Base-by-base conservation (phyloP, 2,113 vertebrate genomes). In the Tor tambroides region DNA sequence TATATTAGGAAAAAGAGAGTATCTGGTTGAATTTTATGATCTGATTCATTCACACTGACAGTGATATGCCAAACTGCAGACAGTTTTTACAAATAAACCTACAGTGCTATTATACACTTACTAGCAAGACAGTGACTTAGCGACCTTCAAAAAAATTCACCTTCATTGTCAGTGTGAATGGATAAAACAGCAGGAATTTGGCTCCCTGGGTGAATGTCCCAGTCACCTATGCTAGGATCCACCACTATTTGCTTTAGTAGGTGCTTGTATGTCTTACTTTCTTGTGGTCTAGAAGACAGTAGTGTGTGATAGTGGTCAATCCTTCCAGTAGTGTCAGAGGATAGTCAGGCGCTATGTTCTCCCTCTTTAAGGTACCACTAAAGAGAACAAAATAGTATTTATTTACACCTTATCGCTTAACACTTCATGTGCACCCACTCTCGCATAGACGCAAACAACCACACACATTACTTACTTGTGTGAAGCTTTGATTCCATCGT, bases 321-420 rank as follows among this genome's bases (percentile, higher is more conserved):
- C 98, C 98, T 94, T 99, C 98, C 74, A 99, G 88, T 26, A 99
- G 95, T 28, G 97, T 99, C 38, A 99, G 93, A 19, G 97, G 96
- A 84, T 99, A 99, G 93, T 99, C 98, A 26, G 98, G 98, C 0
- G 98, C 95, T 85, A 99, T 95, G 88, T 98, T 98, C 92, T 99
- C 98, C 88, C 92, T 96, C 93, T 94, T 97, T 32, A 93, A 93
- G 90, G 93, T 94, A 9, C 93, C 83, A 88, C 97, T 98, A 91
- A 83, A 83, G 19, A 69, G 69, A 82, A 91, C 79, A 32, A 87
- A 72, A 17, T 61, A 35, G 28, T 17, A 59, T 23, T 10, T 38
- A 72, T 11, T 21, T 0, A 72, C 32, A 71, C 17, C 32, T 80
- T 7, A 80, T 38, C 2, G 72, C 1, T 7, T 6, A 74, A 49